Percentiles rank a stretch among this genome's conserved stretches.
Evolutionary conservation across 1,140 invertebrate species (phyloP).

Genomic region (Chironomus striatipennis): DNA sequence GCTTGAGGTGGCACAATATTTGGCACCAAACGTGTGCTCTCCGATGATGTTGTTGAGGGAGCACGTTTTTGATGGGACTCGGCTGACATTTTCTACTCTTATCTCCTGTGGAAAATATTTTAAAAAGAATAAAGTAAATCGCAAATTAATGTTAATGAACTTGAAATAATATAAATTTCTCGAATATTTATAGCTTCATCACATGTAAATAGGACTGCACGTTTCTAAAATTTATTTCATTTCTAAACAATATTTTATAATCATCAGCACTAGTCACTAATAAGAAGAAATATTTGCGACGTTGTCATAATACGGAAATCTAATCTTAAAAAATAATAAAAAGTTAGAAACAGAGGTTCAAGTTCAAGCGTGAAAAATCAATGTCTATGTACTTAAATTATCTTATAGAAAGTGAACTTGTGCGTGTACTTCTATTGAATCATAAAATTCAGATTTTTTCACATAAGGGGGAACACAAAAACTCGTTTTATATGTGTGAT

Average conservation of each 20-base stretch:
- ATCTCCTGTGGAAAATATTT: background rate
- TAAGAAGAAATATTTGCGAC: no score
- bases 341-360: no score
- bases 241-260: no score
- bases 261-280: no score
- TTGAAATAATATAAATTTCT: background rate
- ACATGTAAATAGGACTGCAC: no score
- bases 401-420: no score
- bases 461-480: background rate
- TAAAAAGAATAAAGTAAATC: background rate
- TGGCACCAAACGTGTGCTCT: constrained; percentile 44
- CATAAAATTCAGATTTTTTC: background rate
- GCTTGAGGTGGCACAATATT: constrained; percentile 76
- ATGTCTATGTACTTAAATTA: no score
- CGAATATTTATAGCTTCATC: background rate
- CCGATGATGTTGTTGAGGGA: constrained; percentile 23
- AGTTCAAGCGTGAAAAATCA: no score
- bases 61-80: constrained; percentile 36
- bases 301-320: no score
- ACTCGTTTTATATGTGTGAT: background rate
- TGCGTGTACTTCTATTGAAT: background rate
- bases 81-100: constrained; percentile 34
- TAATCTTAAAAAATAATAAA: no score
- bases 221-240: no score
- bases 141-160: constrained; percentile 14